phyloP scores from a whole-genome alignment of 2,888 invertebrate species.

The Rhorus exstirpatorius region DNA sequence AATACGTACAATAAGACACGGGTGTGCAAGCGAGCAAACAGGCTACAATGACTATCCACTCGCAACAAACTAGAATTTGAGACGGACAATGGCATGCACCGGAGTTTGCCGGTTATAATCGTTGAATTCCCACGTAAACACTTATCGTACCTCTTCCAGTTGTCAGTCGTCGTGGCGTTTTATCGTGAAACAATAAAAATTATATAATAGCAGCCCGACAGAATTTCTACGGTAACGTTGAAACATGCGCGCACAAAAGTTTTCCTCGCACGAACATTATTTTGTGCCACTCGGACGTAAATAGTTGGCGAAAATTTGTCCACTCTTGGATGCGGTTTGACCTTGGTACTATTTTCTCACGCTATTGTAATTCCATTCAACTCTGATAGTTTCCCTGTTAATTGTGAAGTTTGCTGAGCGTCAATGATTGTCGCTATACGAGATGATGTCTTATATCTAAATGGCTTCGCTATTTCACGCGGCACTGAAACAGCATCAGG shows the following conservation, averaged over 20 bases:
- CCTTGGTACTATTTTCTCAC: slow-evolving; percentile 33
- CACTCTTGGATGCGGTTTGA: background rate
- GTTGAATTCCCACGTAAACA: slow-evolving; percentile 44
- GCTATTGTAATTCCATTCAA: slow-evolving; percentile 31
- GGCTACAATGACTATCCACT: slow-evolving; percentile 61
- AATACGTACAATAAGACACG: slow-evolving; percentile 56
- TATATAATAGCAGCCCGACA: slow-evolving; percentile 10
- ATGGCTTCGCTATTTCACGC: background rate
- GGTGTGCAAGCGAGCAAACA: slow-evolving; percentile 21
- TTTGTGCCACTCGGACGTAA: background rate
- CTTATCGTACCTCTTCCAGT: slow-evolving; percentile 41
- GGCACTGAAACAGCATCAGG: background rate
- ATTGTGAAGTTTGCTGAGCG: background rate
- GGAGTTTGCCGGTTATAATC: slow-evolving; percentile 56
- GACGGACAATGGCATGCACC: slow-evolving; percentile 60
- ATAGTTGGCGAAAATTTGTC: slow-evolving; percentile 9
- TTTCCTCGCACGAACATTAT: background rate
- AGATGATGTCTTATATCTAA: too few relatives aligned
- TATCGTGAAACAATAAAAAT: slow-evolving; percentile 15
- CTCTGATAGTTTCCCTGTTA: background rate
- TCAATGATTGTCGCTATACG: slow-evolving; percentile 6
- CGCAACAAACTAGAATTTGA: slow-evolving; percentile 33
- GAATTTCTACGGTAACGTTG: background rate
- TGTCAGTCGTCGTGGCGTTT: slow-evolving; percentile 46
- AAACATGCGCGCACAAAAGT: background rate